These are phyloP conservation scores for Limnephilus rhombicus DNA, from an alignment of 2,888 invertebrate species.

Conservation along the genomic window DNA sequence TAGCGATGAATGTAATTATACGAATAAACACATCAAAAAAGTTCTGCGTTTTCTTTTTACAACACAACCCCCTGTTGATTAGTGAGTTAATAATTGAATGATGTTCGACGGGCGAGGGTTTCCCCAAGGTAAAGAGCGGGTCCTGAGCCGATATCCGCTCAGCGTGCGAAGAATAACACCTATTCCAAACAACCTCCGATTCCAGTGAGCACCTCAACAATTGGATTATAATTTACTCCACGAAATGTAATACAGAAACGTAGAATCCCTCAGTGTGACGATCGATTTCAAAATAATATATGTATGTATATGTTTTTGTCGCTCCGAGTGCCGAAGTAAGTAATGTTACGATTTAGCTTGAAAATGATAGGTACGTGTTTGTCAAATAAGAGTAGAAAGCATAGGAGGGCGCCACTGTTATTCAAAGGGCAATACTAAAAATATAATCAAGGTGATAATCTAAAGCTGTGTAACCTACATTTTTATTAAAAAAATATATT, in stretches of 20 bases:
- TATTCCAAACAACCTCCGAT: neutral
- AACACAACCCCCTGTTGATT: neutral
- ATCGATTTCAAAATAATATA: neutral
- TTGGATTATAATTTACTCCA: neutral
- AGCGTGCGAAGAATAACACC: neutral
- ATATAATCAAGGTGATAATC: no score
- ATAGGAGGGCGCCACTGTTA: no score
- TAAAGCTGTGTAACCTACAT: no score
- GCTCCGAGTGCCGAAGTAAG: neutral
- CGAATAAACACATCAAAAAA: conserved; percentile 39
- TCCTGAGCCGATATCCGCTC: neutral
- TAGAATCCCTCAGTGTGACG: neutral
- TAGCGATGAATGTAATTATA: conserved; percentile 44
- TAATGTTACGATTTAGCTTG: no score
- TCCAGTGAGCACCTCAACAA: neutral
- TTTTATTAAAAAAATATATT: no score
- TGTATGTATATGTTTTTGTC: neutral
- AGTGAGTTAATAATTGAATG: neutral
- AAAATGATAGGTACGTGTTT: no score
- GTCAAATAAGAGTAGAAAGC: no score
- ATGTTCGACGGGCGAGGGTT: neutral
- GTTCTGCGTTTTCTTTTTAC: neutral
- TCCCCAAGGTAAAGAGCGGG: neutral
- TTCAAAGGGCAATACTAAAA: no score
- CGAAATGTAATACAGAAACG: neutral